phyloP scores from a whole-genome alignment of 2,113 vertebrate species.

The Pica pica region DNA sequence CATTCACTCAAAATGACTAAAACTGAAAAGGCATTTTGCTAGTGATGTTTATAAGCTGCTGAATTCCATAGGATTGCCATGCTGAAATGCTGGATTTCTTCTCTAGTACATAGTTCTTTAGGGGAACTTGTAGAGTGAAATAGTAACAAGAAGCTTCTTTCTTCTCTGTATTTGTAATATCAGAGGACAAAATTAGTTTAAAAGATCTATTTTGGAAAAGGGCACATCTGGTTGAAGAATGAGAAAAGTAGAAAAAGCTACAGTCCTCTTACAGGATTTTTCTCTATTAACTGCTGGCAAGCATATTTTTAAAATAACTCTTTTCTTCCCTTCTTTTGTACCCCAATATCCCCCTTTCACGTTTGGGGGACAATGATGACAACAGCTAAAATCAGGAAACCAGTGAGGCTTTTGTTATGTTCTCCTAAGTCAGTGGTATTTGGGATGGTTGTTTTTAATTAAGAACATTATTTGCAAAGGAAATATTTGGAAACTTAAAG shows the following conservation, averaged over 20 bases:
- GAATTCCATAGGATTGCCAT: not conserved
- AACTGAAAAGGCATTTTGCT: not conserved
- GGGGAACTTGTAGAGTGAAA: not conserved
- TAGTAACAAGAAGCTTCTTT: not conserved
- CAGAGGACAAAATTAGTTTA: not conserved
- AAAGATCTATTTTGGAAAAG: not conserved
- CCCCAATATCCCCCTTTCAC: not conserved
- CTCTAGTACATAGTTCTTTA: not conserved
- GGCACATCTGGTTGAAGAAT: not conserved
- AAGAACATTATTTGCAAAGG: not conserved
- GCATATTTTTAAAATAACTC: not conserved
- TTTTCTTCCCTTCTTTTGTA: not conserved
- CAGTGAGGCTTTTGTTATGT: not conserved
- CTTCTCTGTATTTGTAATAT: not conserved
- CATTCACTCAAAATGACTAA: not conserved
- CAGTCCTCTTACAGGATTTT: not conserved
- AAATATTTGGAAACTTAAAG: not conserved
- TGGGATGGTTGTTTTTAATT: not conserved
- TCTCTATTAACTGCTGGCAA: not conserved
- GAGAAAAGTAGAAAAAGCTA: not conserved
- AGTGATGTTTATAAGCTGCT: not conserved
- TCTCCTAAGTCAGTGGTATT: not conserved
- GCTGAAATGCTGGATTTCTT: not conserved
- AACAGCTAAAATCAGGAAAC: not conserved
- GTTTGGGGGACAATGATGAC: not conserved